Conservation (phyloP, 2,113 vertebrate genomes). For the Uria lomvia region DNA sequence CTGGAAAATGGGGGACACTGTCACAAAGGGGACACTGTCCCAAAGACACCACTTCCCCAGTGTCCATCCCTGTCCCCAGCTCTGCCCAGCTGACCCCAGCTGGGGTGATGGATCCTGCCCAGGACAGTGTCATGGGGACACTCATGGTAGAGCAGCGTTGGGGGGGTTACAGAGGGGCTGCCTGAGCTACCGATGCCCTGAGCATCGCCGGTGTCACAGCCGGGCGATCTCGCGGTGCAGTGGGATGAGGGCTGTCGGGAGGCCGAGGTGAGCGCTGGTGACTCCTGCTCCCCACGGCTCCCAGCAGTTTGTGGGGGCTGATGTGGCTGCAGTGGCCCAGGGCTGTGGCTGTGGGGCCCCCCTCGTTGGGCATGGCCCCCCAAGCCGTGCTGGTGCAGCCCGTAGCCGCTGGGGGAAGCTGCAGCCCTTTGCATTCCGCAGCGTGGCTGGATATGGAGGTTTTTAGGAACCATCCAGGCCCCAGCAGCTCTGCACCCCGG, state of each 20-base stretch:
- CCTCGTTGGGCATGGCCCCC: background rate
- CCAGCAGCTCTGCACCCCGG: background rate
- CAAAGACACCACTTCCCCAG: no score
- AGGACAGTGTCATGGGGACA: background rate
- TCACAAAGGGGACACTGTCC: background rate
- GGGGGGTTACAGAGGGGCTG: background rate
- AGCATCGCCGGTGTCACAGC: accelerated
- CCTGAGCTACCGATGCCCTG: accelerated
- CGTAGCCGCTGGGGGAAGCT: constrained; percentile 53
- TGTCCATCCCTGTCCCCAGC: background rate
- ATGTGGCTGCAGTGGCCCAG: background rate
- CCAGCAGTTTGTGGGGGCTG: background rate
- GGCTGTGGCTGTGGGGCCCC: background rate
- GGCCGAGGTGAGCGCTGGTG: accelerated
- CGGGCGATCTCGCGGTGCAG: accelerated
- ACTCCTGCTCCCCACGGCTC: background rate
- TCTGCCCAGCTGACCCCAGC: background rate
- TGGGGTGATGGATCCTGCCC: background rate
- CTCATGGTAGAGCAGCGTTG: background rate
- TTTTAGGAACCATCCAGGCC: accelerated
- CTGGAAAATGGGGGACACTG: background rate
- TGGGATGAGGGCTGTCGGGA: accelerated
- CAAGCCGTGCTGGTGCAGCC: background rate
- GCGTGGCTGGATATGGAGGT: accelerated
- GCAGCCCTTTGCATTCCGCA: background rate